Base-by-base conservation (phyloP, 1,140 invertebrate species). In the Magallana angulata region DNA sequence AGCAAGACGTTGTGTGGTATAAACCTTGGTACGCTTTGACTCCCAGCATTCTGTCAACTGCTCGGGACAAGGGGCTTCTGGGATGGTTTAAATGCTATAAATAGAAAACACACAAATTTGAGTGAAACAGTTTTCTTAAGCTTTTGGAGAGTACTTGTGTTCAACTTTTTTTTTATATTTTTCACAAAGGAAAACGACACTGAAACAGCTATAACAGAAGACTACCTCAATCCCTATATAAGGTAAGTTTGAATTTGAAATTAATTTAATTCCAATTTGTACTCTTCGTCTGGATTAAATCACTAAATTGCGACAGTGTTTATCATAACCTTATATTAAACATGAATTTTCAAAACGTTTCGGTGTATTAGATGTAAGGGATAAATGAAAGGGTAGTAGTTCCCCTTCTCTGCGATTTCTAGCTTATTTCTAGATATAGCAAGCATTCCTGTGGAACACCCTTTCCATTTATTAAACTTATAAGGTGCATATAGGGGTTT, bases 71-170 rank as follows among this genome's bases (percentile, higher is more conserved):
- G 68, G 18, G 14, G 36, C 12, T 76, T 48, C 36, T 9, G 68
- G 68, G 68, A 76, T 76, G 68, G 24, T 76, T 76, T 76, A 76
- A 76, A 76, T 30, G 68, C 8, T 76, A 76, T 76, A 76, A 36
- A 76, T 36, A 76, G 68, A 76, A 48, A 36, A 76, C 12, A 36
- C 18, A 76, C 11, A 62, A 48, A 7, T 30, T 30, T 30, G 64
- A 30, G 68, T 76, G 68, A 8, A 76, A 76, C 68, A 36, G 8
- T 76, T 76, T 76, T 6, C 11, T 30, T 30, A 76, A 76, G 18
- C 68, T 30, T 18, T 30, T 18, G 68, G 36, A 18, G 24, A 76
- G 24, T 76, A 76, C 68, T 76, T 76, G 68, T 76, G 68, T 76
- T 76, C 68, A 76, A 76, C 24, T 11, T 71, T 76, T 2, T 71